Conservation (phyloP, 2,888 invertebrate species). For the Troilus luridus region DNA sequence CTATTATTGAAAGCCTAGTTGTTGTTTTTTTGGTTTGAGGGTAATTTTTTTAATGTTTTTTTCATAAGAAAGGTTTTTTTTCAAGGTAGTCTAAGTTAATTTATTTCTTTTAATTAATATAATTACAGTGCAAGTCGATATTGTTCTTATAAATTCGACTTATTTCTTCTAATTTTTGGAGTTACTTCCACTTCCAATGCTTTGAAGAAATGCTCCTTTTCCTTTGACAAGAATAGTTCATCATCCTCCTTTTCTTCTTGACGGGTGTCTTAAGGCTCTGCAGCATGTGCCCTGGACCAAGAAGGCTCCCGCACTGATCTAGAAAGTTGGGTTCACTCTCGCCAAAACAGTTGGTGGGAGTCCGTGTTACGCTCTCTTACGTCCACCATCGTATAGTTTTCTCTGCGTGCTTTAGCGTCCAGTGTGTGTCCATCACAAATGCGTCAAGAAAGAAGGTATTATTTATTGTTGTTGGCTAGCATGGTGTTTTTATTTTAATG, state of each 20-base stretch:
- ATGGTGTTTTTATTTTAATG: not conserved
- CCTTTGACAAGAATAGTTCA: not conserved
- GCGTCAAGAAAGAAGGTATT: conserved; percentile 36
- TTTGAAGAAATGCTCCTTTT: not conserved
- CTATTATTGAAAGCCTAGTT: too few relatives aligned
- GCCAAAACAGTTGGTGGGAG: conserved; percentile 4
- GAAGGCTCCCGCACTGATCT: not conserved
- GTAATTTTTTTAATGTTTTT: too few relatives aligned
- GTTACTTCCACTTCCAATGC: too few relatives aligned
- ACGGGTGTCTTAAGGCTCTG: not conserved
- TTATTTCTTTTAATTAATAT: too few relatives aligned
- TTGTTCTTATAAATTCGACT: too few relatives aligned
- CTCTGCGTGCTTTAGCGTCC: conserved; percentile 32
- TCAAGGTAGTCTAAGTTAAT: too few relatives aligned
- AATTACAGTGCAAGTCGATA: too few relatives aligned
- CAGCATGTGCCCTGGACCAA: not conserved
- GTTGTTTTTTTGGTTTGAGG: too few relatives aligned
- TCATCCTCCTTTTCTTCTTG: not conserved
- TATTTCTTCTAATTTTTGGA: too few relatives aligned
- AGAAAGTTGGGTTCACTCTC: conserved; percentile 27
- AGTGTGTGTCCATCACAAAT: conserved; percentile 35
- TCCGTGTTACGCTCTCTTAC: conserved; percentile 35
- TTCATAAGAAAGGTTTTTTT: too few relatives aligned
- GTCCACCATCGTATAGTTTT: conserved; percentile 33
- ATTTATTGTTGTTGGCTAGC: not conserved